Evolutionary conservation across 2,113 vertebrate genomes (phyloP), one percentile per base, ranked within the genome.

Genomic region (Etheostoma spectabile): DNA sequence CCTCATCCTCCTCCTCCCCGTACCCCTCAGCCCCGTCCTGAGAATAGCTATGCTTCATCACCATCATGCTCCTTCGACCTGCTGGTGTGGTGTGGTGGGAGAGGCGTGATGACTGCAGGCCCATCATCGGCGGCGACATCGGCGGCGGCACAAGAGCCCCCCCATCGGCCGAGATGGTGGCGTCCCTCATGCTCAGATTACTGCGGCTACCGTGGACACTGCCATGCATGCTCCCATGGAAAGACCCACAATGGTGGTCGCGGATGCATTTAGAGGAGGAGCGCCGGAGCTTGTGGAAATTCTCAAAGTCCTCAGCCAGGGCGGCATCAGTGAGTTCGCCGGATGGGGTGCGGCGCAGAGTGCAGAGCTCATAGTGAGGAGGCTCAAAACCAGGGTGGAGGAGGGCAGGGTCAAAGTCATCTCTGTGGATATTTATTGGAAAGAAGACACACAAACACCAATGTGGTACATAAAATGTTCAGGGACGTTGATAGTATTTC

Each of bases 171-270:
- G 96, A 83, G 53, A 96, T 90, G 21, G 95, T 91, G 80, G 96
- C 93, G n/a, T 99, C 98, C 86, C 97, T 95, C 90, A 96, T 91
- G 95, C 96, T 99, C 93, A 99, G 96, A 95, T 97, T 98, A 88
- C 95, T 97, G 94, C 96, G 97, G 95, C 98, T 99, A 76, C 97
- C 97, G 60, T 97, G 97, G 42, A 94, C 91, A 35, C 96, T 98
- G 92, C 97, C 97, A 59, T 96, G 92, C 84, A 90, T 93, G 96
- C 91, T 91, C 85, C 96, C 97, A 60, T 96, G 93, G 68, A 96
- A 97, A 19, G 98, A 98, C 89, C 98, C 98, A 89, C 98, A 99
- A 95, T 99, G 98, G 95, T 99, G 98, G 94, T 98, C 97, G 3
- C 97, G 97, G 88, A 98, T 94, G 91, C 98, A 99, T 93, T 97